Evolutionary conservation across 1,140 invertebrate genomes (phyloP).

Genomic region (Drosophila mauritiana): DNA sequence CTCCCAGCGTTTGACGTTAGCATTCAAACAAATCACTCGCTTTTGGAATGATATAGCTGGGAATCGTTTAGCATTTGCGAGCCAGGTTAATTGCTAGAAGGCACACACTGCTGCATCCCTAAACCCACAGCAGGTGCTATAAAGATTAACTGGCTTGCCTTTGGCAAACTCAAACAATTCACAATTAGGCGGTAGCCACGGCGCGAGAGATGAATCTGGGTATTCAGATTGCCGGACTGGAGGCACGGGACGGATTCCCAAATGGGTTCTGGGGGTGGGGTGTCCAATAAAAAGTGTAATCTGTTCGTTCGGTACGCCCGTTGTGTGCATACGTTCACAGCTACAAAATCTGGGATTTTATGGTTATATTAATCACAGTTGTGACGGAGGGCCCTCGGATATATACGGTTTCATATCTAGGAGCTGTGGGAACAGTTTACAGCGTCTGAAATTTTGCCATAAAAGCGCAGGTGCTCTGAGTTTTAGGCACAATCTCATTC

Average conservation of each 20-base stretch:
- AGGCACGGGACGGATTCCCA: not conserved
- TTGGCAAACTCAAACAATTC: constrained; percentile 40
- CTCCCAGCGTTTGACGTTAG: constrained; percentile 24
- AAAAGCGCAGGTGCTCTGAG: constrained; percentile 26
- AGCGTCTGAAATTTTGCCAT: constrained; percentile 19
- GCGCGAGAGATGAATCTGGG: constrained; percentile 11
- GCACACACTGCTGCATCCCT: constrained; percentile 23
- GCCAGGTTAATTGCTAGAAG: constrained; percentile 11
- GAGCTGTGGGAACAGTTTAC: constrained; percentile 23
- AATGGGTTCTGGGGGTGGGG: constrained; percentile 4
- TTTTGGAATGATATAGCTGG: constrained; percentile 16
- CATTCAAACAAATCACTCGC: constrained; percentile 25
- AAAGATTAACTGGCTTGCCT: constrained; percentile 42
- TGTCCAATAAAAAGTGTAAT: constrained; percentile 32
- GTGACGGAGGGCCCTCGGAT: constrained; percentile 6
- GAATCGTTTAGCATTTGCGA: constrained; percentile 12
- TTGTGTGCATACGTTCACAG: constrained; percentile 7
- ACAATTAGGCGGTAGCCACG: constrained; percentile 37
- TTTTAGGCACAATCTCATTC: constrained; percentile 19
- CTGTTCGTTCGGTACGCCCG: constrained; percentile 1
- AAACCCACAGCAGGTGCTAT: constrained; percentile 21
- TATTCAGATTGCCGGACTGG: not conserved
- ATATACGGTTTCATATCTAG: constrained; percentile 7
- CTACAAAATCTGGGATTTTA: constrained; percentile 11
- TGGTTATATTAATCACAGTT: constrained; percentile 56